Evolutionary conservation across 2,113 vertebrate genomes (phyloP), one percentile per base, ranked within the genome.

Genomic region (Mirounga angustirostris): DNA sequence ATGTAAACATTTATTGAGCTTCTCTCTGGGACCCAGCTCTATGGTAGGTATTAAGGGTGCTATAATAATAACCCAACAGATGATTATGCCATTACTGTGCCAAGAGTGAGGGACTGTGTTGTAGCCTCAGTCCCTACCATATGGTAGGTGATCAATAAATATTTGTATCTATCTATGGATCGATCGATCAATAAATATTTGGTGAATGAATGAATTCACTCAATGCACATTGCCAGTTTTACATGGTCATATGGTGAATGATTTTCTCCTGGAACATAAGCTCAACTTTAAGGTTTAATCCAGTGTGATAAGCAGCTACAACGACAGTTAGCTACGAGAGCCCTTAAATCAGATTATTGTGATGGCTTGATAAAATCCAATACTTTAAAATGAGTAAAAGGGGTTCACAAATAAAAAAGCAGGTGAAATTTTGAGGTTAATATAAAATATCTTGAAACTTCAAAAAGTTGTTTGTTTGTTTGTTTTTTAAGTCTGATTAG

Each of bases 361-460:
- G 21, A 87, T 28, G 92, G 15, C 22, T 91, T 85, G 59, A 91
- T 28, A 85, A 89, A 93, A 73, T 22, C 10, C 46, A 76, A 24
- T 65, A 46, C 6, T 87, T 96, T 61, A 80, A 92, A 88, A 61
- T 86, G 33, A 97, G 9, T 40, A 86, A 91, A 94, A 79, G 10
- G 1, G 13, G 7, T 58, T 91, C 46, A 90, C 76, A 93, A 50
- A 46, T 26, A 93, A 87, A 88, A 43, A 82, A 43, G 33, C 50
- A 89, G 28, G 4, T 93, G 14, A 14, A 89, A 93, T 89, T 19
- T 88, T 76, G 18, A 96, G 22, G 33, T n/a, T 80, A 76, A 76
- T 30, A 21, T 61, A 43, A 91, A 91, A 86, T 83, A 76, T 36
- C 7, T 30, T 52, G 78, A 69, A 96, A 83, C 13, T 50, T 92